Base-by-base conservation (phyloP, 1,140 invertebrate species). In the Hyles vespertilio region DNA sequence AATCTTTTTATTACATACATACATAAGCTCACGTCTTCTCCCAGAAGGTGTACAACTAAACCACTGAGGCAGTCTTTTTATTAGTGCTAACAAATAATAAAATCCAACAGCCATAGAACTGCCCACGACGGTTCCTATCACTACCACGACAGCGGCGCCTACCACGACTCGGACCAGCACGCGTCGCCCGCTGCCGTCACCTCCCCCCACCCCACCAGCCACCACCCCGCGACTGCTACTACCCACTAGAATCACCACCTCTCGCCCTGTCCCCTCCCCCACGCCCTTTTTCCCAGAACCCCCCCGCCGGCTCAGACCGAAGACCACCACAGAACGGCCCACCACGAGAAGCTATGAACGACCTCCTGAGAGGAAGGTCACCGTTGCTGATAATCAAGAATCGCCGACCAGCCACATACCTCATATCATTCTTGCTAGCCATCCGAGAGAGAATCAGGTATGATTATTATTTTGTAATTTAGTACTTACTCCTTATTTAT, bases 391-490 rank as follows among this genome's bases (percentile, higher is more conserved):
- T 57, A 65, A 69, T 1, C 77, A 84, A 49, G 75, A 85, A 34
- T 80, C 81, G 5, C 65, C 81, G 0, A 80, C 83, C n/a, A 77
- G 79, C 51, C 81, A 89, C 52, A 73, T 89, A 12, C 90, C 90
- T 5, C 89, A 92, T 57, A 92, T 93, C 44, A 92, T 93, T 32
- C 89, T 92, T 8, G 92, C 92, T 4, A 92, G 90, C 33, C 92
- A 92, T 86, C 92, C 92, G 22, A 91, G 92, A 79, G 92, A 93
- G 65, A 89, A 89, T 56, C 83, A 87, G 73, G 80, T 84, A 53
- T 50, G 34, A 40, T 8, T 8, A 5, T 5, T 40, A 8, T 47
- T 11, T 47, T 47, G 4, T 47, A 5, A 8, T 4, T 11, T n/a
- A 10, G 10, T 22, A 22, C 22, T 22, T 22, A 22, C 22, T 22